Evolutionary conservation across 2,797 vertebrate genomes (phyloP).

Genomic region (Uromys caudimaculatus): DNA sequence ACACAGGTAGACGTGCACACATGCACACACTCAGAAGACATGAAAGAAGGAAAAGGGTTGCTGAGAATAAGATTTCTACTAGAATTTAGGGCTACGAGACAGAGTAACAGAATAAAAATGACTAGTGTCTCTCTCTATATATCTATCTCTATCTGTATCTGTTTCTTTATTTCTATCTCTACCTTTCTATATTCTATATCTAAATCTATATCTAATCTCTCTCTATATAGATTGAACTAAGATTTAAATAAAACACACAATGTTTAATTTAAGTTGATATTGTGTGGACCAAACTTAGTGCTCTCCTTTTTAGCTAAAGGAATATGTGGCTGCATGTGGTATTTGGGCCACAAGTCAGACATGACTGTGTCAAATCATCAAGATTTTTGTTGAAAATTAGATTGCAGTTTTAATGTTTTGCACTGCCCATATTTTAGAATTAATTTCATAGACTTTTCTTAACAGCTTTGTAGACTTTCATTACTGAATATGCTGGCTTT

Average conservation of each 20-base stretch:
- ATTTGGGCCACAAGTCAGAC: neutral
- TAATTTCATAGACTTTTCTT: neutral
- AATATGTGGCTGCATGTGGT: neutral
- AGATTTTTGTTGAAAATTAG: neutral
- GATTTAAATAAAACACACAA: neutral
- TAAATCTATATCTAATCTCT: neutral
- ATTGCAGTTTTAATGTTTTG: conserved; percentile 19
- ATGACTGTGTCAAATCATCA: neutral
- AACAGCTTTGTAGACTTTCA: neutral
- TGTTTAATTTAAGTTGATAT: neutral
- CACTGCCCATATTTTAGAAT: neutral
- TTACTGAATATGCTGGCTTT: neutral
- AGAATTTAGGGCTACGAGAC: neutral
- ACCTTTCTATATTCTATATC: neutral
- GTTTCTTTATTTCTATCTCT: no score
- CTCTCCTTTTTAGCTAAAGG: neutral
- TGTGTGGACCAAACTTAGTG: no score
- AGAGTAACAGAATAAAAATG: neutral
- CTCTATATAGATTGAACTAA: neutral
- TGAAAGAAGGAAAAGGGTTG: no score
- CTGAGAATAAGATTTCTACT: neutral
- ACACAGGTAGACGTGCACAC: neutral
- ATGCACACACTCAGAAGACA: neutral
- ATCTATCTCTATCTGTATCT: no score
- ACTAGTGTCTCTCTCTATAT: no score